Base-by-base conservation (phyloP, 1,140 invertebrate species). In the Protaetia brevitarsis region DNA sequence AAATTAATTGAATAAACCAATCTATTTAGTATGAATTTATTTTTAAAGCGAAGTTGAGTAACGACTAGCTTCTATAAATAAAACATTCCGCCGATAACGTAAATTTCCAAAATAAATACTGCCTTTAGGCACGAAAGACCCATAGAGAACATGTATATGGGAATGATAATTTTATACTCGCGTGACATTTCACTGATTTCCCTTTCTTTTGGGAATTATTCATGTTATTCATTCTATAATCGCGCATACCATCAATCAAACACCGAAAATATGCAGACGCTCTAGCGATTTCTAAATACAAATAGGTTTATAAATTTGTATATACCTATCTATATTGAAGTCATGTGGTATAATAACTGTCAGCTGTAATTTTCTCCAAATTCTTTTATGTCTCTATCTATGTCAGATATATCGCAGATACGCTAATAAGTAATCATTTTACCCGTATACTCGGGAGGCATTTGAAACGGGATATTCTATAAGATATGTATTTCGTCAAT, bases 61-160 rank as follows among this genome's bases (percentile, higher is more conserved):
- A 51, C 41, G 19, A 8, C 21, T 23, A 16, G 19, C 19, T 19
- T 51, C 41, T 51, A 51, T 51, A 51, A 51, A 51, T 51, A 51
- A 51, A 19, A 19, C 16, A 16, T 51, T 51, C 16, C 41, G 26
- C 41, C 13, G 26, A 51, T 23, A 19, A 51, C 41, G 41, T 51
- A 13, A 19, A 51, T 51, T 16, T 16, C 41, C 41, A 51, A 51
- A 51, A 51, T 51, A 51, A 51, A 51, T 51, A 51, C 26, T 51
- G 41, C 5, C 41, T 5, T 8, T 16, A 23, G 11, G 19, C 41
- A 51, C 41, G 41, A 51, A 51, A 16, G 26, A 10, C 19, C 41
- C 10, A n/a, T n/a, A n/a, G n/a, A n/a, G n/a, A n/a, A n/a, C n/a
- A n/a, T n/a, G n/a, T n/a, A 51, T 37, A 37, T 1, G 16, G 34